Evolutionary conservation across 2,113 vertebrate species (phyloP).

Genomic region (Bubo scandiacus): DNA sequence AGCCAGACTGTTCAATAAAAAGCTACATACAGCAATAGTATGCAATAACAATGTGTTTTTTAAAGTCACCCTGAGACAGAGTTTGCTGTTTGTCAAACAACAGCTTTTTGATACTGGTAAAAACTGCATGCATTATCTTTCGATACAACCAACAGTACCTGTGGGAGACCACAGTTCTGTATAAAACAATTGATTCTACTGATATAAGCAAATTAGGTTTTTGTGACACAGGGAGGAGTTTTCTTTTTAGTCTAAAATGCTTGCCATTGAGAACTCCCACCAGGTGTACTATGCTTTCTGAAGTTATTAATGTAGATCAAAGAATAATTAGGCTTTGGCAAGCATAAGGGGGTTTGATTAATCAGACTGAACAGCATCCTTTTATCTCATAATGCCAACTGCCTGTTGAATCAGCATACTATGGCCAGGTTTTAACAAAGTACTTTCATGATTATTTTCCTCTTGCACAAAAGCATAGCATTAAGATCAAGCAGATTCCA

Average conservation of each 20-base stretch:
- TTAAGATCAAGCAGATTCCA: neutral
- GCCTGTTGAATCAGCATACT: neutral
- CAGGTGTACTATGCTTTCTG: constrained; percentile 55
- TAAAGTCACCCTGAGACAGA: constrained; percentile 9
- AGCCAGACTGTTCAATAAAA: neutral
- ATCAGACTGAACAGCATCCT: constrained; percentile 51
- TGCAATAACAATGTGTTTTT: neutral
- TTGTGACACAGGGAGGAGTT: constrained; percentile 36
- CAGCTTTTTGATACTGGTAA: neutral
- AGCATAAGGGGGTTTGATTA: constrained; percentile 54
- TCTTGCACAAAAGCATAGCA: neutral
- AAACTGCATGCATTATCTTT: neutral
- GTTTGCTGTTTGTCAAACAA: neutral
- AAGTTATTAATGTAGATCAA: constrained; percentile 68
- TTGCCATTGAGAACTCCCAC: constrained; percentile 39
- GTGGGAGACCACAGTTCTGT: neutral
- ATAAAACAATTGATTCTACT: constrained; percentile 41
- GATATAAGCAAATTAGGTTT: constrained; percentile 53
- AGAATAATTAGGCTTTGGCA: constrained; percentile 66
- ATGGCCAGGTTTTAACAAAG: neutral
- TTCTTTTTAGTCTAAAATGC: constrained; percentile 24
- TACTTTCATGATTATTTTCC: neutral
- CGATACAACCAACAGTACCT: neutral
- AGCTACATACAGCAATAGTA: neutral
- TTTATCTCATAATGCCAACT: constrained; percentile 35